A percentile compares a stretch with the other conserved stretches of the same genome.
phyloP scores from a whole-genome alignment of 2,113 vertebrate species.

The Gobio gobio region DNA sequence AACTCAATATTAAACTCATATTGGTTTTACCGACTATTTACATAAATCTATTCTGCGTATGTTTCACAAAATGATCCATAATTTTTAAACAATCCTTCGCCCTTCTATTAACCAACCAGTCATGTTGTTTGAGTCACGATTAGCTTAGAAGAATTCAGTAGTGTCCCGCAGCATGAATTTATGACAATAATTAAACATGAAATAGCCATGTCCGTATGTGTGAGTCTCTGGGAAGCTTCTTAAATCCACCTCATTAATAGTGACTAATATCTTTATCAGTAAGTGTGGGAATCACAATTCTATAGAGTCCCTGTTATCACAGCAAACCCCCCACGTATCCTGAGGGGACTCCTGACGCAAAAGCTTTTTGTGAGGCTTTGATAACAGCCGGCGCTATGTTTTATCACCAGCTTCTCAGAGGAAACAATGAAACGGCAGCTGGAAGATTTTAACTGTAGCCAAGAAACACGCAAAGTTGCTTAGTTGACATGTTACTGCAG shows the following conservation, averaged over 20 bases:
- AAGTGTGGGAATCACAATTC: neutral
- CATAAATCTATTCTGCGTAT: neutral
- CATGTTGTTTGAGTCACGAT: neutral
- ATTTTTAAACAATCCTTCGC: neutral
- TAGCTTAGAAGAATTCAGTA: neutral
- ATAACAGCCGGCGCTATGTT: conserved; percentile 24
- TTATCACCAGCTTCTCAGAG: conserved; percentile 16
- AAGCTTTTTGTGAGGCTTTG: conserved; percentile 7
- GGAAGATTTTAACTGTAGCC: conserved; percentile 16
- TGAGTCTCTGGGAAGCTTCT: neutral
- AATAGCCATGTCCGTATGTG: neutral
- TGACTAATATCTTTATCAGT: neutral
- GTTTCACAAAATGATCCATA: neutral
- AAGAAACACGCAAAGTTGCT: conserved; percentile 20
- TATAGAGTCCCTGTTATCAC: neutral
- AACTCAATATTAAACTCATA: neutral
- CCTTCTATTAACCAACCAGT: neutral
- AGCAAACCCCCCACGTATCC: neutral
- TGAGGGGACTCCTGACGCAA: neutral
- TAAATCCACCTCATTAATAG: neutral
- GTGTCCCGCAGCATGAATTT: neutral
- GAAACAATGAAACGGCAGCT: conserved; percentile 27
- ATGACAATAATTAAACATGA: neutral
- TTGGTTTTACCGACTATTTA: neutral
- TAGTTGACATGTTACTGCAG: conserved; percentile 22